phyloP scores from a whole-genome alignment of 2,888 invertebrate genomes.

The Hydroisotoma schaefferi region DNA sequence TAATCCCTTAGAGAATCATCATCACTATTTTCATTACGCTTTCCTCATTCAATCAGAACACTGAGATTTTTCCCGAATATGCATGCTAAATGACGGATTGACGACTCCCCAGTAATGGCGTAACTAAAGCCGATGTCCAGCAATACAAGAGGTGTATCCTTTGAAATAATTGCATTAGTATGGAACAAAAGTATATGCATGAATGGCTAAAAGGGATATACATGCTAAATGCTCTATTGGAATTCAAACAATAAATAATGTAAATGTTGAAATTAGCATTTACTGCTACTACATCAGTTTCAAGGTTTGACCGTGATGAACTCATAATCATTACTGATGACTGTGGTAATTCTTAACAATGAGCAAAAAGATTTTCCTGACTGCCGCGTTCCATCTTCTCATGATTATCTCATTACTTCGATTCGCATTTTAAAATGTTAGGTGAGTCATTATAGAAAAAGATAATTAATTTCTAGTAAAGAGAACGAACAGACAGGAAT shows the following conservation, averaged over 20 bases:
- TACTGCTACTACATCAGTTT: not conserved
- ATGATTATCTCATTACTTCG: not conserved
- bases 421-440: not conserved
- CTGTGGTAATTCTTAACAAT: not conserved
- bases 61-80: too few species aligned
- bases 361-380: not conserved
- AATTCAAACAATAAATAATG: not conserved
- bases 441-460: not conserved
- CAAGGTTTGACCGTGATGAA: constrained; percentile 12
- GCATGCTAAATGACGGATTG: not conserved
- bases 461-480: not conserved
- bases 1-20: not conserved
- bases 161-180: not conserved
- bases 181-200: not conserved
- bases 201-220: not conserved
- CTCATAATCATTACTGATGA: not conserved
- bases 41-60: too few species aligned
- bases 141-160: too few species aligned
- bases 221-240: not conserved
- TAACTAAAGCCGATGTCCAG: constrained; percentile 9
- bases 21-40: not conserved
- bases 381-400: not conserved
- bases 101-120: not conserved
- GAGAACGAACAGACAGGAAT: too few species aligned
- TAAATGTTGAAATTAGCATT: not conserved